Evolutionary conservation across 2,888 invertebrate genomes (phyloP).

Genomic region (Neoitamus cyanurus): DNA sequence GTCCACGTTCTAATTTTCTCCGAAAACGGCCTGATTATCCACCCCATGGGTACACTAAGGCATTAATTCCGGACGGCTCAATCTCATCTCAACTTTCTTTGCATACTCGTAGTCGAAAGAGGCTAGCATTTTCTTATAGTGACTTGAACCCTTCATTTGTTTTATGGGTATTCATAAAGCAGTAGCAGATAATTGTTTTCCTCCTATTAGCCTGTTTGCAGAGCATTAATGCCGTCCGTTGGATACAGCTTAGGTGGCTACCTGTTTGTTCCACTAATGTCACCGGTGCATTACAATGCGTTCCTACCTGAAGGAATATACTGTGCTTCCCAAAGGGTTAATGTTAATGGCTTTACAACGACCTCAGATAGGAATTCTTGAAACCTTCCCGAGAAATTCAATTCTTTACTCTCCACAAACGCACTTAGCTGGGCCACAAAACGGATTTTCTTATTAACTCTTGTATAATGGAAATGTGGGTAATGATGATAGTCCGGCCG

Average conservation of each 20-base stretch:
- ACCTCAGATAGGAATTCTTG: background rate
- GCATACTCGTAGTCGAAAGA: background rate
- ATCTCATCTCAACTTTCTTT: background rate
- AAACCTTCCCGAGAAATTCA: slow-evolving; percentile 10
- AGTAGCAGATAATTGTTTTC: slow-evolving; percentile 20
- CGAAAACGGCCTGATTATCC: background rate
- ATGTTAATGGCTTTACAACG: slow-evolving; percentile 24
- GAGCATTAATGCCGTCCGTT: slow-evolving; percentile 12
- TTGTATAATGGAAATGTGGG: background rate
- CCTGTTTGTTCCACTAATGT: slow-evolving; percentile 21
- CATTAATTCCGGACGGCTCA: background rate
- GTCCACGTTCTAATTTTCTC: background rate
- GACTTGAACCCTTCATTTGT: slow-evolving; percentile 3
- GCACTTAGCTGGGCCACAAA: slow-evolving; percentile 2
- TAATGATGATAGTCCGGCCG: slow-evolving; percentile 23
- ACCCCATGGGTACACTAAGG: background rate
- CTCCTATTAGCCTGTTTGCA: slow-evolving; percentile 24
- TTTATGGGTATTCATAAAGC: slow-evolving; percentile 1
- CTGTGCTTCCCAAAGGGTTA: background rate
- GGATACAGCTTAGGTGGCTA: background rate
- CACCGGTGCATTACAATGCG: background rate
- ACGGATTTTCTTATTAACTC: slow-evolving; percentile 25
- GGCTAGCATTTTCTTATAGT: background rate
- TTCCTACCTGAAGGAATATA: background rate
- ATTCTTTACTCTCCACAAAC: slow-evolving; percentile 3